Base-by-base conservation (phyloP, 2,888 invertebrate genomes). In the Mayetiola destructor region DNA sequence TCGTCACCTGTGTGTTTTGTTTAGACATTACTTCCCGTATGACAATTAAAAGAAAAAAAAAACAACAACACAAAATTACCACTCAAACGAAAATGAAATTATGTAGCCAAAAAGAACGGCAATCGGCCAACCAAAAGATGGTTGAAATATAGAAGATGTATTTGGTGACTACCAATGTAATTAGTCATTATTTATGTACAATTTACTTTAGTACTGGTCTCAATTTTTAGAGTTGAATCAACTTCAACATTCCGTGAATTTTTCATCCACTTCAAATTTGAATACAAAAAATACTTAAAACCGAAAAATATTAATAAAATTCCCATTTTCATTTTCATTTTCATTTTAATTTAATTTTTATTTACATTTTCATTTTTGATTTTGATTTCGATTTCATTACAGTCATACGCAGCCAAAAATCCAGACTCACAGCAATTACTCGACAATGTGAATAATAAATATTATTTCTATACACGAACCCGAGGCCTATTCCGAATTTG, bases 401-500 rank as follows among this genome's bases (percentile, higher is more conserved):
- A 90, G 89, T 79, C 80, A 66, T 83, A 82, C 69, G 82, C 86
- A 61, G 76, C 81, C 62, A 84, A 84, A 73, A 81, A 84, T 72
- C 72, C 76, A 57, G 80, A 84, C 62, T 82, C 85, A 60, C 79
- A 77, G 65, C 75, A 80, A 36, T 75, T 88, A 63, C 72, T 89
- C 64, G 86, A 86, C 66, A 84, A 81, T 66, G 79, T 92, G 72
- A 90, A 88, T 73, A 76, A 77, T 54, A 90, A 93, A 74, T 90
- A 88, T 69, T 88, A 82, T 69, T 94, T 86, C 75, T 94, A 82
- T 74, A 89, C 92, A 61, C 81, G 95, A 72, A 93, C 92, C 70
- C 84, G 90, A 70, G 95, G 95, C 62, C 79, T 95, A 58, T 94
- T 94, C 78, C 80, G 94, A 72, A 84, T 88, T 72, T 95, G 94